phyloP scores from a whole-genome alignment of 2,797 vertebrate species.

The Astyanax mexicanus region DNA sequence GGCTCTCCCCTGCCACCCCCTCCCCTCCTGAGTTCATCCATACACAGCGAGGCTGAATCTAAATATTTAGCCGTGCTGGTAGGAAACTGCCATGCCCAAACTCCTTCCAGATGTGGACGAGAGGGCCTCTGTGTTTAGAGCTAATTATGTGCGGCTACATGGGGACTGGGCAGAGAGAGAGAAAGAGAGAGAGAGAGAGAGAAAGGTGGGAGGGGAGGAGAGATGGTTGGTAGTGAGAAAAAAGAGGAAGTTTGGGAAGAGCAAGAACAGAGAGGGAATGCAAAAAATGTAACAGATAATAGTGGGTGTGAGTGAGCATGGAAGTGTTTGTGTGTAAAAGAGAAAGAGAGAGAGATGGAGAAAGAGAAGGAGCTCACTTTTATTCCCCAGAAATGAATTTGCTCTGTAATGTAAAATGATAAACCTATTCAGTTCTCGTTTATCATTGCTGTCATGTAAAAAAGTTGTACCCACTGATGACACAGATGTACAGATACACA shows the following conservation, averaged over 20 bases:
- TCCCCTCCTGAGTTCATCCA: slow-evolving; percentile 83
- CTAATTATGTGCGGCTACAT: slow-evolving; percentile 84
- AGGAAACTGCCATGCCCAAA: slow-evolving; percentile 88
- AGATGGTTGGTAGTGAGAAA: slow-evolving; percentile 20
- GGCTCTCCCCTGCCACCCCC: slow-evolving; percentile 58
- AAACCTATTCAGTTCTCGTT: no score
- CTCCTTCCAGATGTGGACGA: slow-evolving; percentile 86
- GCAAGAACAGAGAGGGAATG: background rate
- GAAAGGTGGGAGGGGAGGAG: slow-evolving; percentile 52
- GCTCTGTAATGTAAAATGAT: no score
- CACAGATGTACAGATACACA: no score
- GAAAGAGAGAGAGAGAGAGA: slow-evolving; percentile 63
- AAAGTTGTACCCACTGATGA: no score
- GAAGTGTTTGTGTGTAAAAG: background rate
- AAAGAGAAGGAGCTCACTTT: background rate
- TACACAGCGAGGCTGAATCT: slow-evolving; percentile 86
- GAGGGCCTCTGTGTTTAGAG: slow-evolving; percentile 80
- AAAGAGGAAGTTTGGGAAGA: slow-evolving; percentile 16
- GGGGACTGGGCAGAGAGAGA: slow-evolving; percentile 70
- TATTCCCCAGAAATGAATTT: background rate
- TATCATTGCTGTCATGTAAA: no score
- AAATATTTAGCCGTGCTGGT: slow-evolving; percentile 89
- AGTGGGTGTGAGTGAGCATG: background rate
- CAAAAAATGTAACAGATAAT: slow-evolving; percentile 43
- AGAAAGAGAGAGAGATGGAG: no score